Percentiles rank a stretch among this genome's conserved stretches.
Evolutionary conservation across 2,888 invertebrate genomes (phyloP).

Genomic region (Cistogaster globosa): DNA sequence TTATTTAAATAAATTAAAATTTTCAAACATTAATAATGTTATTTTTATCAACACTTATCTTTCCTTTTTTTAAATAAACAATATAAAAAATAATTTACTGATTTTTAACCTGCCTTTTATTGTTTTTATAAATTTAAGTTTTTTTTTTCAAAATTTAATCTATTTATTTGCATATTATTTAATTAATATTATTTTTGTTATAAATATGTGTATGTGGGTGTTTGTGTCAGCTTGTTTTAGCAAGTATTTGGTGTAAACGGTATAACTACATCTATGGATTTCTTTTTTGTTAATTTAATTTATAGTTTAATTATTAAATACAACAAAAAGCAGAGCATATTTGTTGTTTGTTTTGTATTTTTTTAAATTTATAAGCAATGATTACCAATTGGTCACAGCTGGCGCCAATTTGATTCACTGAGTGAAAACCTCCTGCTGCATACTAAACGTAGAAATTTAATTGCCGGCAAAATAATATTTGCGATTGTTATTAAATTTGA

Average conservation of each 20-base stretch:
- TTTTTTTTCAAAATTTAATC: slow-evolving; percentile 62
- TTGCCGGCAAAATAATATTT: slow-evolving; percentile 30
- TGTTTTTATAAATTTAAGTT: slow-evolving; percentile 45
- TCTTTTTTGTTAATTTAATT: slow-evolving; percentile 63
- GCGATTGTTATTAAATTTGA: slow-evolving; percentile 23
- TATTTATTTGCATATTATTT: slow-evolving; percentile 66
- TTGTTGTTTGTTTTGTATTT: slow-evolving; percentile 45
- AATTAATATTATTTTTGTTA: slow-evolving; percentile 38
- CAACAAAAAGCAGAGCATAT: slow-evolving; percentile 56
- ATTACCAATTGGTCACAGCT: slow-evolving; percentile 77
- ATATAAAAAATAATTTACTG: slow-evolving; percentile 64
- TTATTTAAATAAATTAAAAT: slow-evolving; percentile 67
- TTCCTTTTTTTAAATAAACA: slow-evolving; percentile 50
- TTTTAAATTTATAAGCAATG: slow-evolving; percentile 60
- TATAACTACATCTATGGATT: slow-evolving; percentile 46
- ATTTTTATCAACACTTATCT: slow-evolving; percentile 31
- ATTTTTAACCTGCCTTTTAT: slow-evolving; percentile 43
- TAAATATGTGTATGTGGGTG: slow-evolving; percentile 18
- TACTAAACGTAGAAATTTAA: slow-evolving; percentile 19
- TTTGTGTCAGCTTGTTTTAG: slow-evolving; percentile 43
- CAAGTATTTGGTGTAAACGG: slow-evolving; percentile 46
- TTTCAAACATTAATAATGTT: slow-evolving; percentile 60
- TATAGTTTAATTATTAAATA: slow-evolving; percentile 44
- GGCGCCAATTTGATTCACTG: slow-evolving; percentile 62
- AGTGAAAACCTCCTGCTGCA: slow-evolving; percentile 39